Evolutionary conservation across 2,797 vertebrate genomes (phyloP).

Genomic region (Tapirus indicus): DNA sequence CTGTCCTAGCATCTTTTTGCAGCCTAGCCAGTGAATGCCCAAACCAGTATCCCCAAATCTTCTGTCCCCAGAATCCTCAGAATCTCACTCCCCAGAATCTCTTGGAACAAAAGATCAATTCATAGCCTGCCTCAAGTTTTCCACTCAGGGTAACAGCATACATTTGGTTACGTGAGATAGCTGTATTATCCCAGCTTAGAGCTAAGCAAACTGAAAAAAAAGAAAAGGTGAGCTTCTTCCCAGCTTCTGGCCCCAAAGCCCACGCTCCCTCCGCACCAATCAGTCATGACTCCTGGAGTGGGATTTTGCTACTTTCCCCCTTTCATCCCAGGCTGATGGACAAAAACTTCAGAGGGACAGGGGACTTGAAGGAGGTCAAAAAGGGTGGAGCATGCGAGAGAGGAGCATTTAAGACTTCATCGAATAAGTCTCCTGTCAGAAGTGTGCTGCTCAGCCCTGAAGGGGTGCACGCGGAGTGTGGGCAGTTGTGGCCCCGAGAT

Average conservation of each 20-base stretch:
- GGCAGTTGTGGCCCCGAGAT: background rate
- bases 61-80: background rate
- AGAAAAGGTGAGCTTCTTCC: background rate
- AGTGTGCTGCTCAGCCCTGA: background rate
- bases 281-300: background rate
- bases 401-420: background rate
- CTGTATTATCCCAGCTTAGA: background rate
- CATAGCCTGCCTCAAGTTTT: background rate
- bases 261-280: rapidly evolving
- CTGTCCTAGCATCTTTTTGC: background rate
- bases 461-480: rapidly evolving
- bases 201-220: background rate
- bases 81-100: background rate
- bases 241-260: background rate
- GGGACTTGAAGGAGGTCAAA: background rate
- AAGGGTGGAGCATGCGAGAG: background rate
- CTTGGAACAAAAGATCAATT: background rate
- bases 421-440: background rate
- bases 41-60: background rate
- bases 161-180: background rate
- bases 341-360: background rate
- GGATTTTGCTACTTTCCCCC: background rate
- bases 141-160: background rate
- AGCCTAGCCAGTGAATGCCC: background rate
- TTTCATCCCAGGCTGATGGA: background rate